Evolutionary conservation across 2,888 invertebrate genomes (phyloP).

Genomic region (Oxystoma pomonae): DNA sequence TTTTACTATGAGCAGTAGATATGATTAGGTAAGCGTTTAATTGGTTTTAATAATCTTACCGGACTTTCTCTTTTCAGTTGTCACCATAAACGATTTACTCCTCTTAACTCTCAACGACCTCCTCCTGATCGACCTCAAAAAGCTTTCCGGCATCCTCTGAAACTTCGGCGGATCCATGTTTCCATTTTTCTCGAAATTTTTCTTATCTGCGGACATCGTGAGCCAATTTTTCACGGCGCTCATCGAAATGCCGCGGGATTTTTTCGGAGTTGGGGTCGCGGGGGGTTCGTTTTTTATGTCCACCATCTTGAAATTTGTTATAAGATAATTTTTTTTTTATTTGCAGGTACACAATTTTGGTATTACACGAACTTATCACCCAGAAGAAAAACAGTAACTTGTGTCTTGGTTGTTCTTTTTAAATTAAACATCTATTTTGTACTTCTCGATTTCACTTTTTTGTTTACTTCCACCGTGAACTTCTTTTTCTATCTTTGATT

Average conservation of each 20-base stretch:
- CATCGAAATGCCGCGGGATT: conserved; percentile 51
- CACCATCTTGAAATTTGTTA: conserved; percentile 38
- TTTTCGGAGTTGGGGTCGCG: conserved; percentile 40
- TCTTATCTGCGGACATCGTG: conserved; percentile 52
- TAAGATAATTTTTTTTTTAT: no score
- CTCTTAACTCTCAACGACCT: conserved; percentile 70
- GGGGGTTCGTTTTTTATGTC: conserved; percentile 43
- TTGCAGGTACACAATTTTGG: no score
- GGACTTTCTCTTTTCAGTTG: conserved; percentile 73
- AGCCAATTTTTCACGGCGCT: conserved; percentile 73
- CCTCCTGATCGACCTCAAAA: conserved; percentile 67
- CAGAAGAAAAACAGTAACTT: no score
- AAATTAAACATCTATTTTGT: no score
- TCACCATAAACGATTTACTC: conserved; percentile 69
- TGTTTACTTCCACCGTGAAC: no score
- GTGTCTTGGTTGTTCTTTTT: no score
- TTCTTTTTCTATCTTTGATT: no score
- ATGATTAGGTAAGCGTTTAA: no score
- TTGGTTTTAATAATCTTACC: no score
- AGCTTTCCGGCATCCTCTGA: conserved; percentile 67
- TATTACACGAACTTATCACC: no score
- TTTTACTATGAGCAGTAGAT: no score
- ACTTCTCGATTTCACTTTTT: no score
- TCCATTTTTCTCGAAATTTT: conserved; percentile 14
- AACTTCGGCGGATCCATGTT: conserved; percentile 50